Conservation (phyloP, 2,797 vertebrate species). For the Petrocephalus sullivani region DNA sequence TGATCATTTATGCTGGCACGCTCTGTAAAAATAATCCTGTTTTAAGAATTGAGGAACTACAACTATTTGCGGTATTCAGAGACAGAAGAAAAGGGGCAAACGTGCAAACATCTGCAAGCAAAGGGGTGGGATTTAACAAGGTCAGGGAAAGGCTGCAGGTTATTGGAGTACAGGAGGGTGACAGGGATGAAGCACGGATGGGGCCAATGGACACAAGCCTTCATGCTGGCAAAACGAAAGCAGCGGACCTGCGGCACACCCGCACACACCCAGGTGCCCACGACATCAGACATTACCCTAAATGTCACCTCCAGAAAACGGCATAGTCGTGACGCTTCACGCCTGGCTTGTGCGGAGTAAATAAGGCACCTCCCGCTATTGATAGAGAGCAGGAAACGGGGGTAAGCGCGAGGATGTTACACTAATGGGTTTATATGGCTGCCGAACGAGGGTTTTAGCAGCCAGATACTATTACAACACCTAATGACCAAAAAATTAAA, state of each 20-base stretch:
- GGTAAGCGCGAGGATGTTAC: neutral
- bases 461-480: neutral
- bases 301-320: neutral
- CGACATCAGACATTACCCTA: neutral
- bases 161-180: neutral
- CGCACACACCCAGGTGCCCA: neutral
- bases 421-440: neutral
- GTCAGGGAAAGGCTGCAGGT: neutral
- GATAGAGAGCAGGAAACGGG: neutral
- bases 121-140: neutral
- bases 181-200: neutral
- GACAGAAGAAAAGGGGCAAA: neutral
- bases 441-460: neutral
- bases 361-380: neutral
- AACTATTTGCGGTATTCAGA: neutral
- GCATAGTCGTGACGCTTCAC: neutral
- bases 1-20: neutral
- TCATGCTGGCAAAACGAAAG: neutral
- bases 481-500: neutral
- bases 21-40: neutral
- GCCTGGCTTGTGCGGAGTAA: neutral
- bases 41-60: neutral
- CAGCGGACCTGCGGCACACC: neutral
- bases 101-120: neutral
- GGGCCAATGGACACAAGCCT: neutral